These are phyloP conservation scores for Hypothenemus hampei DNA, from an alignment of 1,140 invertebrate species.

Conservation along the genomic window DNA sequence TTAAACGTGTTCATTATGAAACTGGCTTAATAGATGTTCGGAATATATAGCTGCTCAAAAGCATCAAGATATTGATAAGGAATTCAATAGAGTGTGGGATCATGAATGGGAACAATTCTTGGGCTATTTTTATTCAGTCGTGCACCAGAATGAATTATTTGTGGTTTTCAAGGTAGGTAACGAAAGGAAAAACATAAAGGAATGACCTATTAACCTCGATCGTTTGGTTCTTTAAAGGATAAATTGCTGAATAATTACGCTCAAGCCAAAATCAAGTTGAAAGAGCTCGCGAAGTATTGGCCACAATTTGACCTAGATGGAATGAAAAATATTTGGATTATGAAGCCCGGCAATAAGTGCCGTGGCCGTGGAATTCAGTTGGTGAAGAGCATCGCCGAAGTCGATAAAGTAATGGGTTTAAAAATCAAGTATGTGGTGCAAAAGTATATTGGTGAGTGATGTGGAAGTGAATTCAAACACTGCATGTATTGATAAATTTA, in stretches of 20 bases:
- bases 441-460: conserved; percentile 84
- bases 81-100: conserved; percentile 63
- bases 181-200: too few species aligned
- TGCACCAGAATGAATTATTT: conserved; percentile 58
- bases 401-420: conserved; percentile 64
- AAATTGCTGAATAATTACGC: conserved; percentile 28
- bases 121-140: conserved; percentile 65
- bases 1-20: too few species aligned
- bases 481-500: conserved; percentile 1
- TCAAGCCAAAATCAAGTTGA: conserved; percentile 48
- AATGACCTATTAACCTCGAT: too few species aligned
- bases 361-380: conserved; percentile 84
- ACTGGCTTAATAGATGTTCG: conserved; percentile 55
- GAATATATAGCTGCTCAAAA: conserved; percentile 70
- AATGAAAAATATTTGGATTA: conserved; percentile 85
- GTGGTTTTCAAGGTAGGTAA: conserved; percentile 36
- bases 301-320: conserved; percentile 81
- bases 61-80: conserved; percentile 82
- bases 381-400: conserved; percentile 81
- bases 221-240: conserved; percentile 20
- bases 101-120: conserved; percentile 86
- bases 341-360: conserved; percentile 92
- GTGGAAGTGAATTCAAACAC: background rate
- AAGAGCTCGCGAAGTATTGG: conserved; percentile 59
- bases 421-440: conserved; percentile 77